Evolutionary conservation across 2,888 invertebrate species (phyloP), one percentile per base, ranked within the genome.

Genomic region (Selenia dentaria): DNA sequence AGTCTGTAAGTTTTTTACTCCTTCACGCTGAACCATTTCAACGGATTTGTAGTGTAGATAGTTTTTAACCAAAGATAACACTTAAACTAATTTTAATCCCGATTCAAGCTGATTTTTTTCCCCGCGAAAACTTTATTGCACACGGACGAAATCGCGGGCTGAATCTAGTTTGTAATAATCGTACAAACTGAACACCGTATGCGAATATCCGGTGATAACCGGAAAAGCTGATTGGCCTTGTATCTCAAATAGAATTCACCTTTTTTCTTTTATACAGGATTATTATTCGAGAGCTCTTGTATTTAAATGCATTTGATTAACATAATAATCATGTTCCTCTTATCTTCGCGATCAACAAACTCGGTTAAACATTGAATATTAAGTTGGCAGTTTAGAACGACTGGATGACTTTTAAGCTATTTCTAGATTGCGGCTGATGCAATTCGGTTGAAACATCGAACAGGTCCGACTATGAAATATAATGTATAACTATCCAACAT

Each of bases 161-260:
- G n/a, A n/a, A n/a, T n/a, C n/a, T n/a, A n/a, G n/a, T n/a, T n/a
- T n/a, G n/a, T n/a, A n/a, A n/a, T n/a, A n/a, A n/a, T n/a, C n/a
- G n/a, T n/a, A n/a, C n/a, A n/a, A n/a, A n/a, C n/a, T n/a, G n/a
- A n/a, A n/a, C n/a, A n/a, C n/a, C n/a, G 6, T 32, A 27, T 16
- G 26, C 16, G n/a, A 4, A 32, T 10, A 36, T 36, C 36, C 27
- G 36, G 40, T 26, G n/a, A 12, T 11, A 13, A 3, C 40, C 35
- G 32, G 45, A 26, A 11, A 8, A 10, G 2, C 25, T 4, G 10
- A 13, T 14, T 37, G 11, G 16, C 43, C 43, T 43, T 43, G 26
- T 13, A 36, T 20, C 3, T 6, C 0, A 9, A 11, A 18, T 32
- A 1, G 6, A 18, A 18, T 4, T 2, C 6, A 27, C 13, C 10